phyloP scores from a whole-genome alignment of 2,797 vertebrate genomes.

The Enoplosus armatus region DNA sequence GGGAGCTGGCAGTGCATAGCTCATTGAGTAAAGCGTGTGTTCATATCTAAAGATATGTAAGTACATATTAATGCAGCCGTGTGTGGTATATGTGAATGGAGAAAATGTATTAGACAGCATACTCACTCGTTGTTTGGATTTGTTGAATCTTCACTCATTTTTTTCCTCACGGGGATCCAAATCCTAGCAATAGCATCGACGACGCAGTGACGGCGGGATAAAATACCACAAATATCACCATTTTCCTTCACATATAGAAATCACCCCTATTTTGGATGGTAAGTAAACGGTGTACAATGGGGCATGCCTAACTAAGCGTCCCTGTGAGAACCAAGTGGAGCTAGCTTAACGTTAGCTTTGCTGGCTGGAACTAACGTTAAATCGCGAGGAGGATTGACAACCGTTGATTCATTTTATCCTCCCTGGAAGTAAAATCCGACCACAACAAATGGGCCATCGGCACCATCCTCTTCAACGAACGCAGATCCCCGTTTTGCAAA shows the following conservation, averaged over 20 bases:
- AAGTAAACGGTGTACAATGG: slow-evolving; percentile 55
- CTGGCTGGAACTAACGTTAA: slow-evolving; percentile 73
- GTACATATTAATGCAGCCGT: slow-evolving; percentile 18
- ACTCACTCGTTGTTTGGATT: slow-evolving; percentile 98
- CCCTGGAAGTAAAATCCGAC: slow-evolving; percentile 87
- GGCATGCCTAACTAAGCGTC: slow-evolving; percentile 77
- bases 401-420: slow-evolving; percentile 85
- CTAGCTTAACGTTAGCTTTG: slow-evolving; percentile 77
- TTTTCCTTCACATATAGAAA: slow-evolving; percentile 84
- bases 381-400: slow-evolving; percentile 83
- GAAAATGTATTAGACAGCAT: neutral
- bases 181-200: slow-evolving; percentile 90
- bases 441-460: slow-evolving; percentile 80
- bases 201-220: slow-evolving; percentile 91
- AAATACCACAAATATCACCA: slow-evolving; percentile 94
- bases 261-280: slow-evolving; percentile 63
- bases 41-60: slow-evolving; percentile 8
- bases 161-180: slow-evolving; percentile 94
- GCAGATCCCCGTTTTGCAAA: slow-evolving; percentile 57
- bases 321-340: slow-evolving; percentile 60
- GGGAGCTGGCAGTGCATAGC: slow-evolving; percentile 16
- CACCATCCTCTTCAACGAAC: slow-evolving; percentile 71
- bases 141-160: slow-evolving; percentile 99
- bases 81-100: neutral
- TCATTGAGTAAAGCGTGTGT: slow-evolving; percentile 17